Evolutionary conservation across 35 echinoderm and acorn worm species (phyloP).

Genomic region (Apostichopus parvimensis): DNA sequence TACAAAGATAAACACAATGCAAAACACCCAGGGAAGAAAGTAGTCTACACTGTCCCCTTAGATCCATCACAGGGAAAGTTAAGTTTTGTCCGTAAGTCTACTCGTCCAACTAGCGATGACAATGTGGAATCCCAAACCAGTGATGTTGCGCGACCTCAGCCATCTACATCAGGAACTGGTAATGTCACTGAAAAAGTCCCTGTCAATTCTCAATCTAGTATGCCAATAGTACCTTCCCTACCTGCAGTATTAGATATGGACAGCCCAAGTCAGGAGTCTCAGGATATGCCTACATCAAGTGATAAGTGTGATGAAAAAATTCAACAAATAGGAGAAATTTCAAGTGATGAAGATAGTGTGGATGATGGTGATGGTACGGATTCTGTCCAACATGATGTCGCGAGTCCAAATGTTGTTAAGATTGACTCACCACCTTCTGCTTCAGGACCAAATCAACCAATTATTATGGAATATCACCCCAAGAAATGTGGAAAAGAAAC

Average conservation of each 20-base stretch:
- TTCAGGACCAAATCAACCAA: slow-evolving; percentile 41
- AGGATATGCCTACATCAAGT: neutral
- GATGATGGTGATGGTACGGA: neutral
- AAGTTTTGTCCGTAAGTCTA: slow-evolving; percentile 28
- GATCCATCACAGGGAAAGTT: slow-evolving; percentile 34
- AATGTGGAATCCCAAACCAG: slow-evolving; percentile 9
- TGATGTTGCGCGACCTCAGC: neutral
- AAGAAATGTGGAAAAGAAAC: slow-evolving; percentile 11
- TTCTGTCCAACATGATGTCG: slow-evolving; percentile 25
- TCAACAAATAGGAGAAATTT: neutral
- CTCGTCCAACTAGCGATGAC: slow-evolving; percentile 40
- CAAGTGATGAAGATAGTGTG: slow-evolving; percentile 14
- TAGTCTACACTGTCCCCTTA: slow-evolving; percentile 34
- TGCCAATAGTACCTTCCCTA: slow-evolving; percentile 7
- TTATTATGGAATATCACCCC: neutral
- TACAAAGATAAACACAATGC: slow-evolving; percentile 43
- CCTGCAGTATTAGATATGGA: neutral
- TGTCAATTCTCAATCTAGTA: slow-evolving; percentile 20
- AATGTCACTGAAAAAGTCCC: neutral
- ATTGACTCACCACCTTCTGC: neutral
- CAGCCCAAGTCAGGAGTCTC: neutral
- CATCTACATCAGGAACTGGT: slow-evolving; percentile 8
- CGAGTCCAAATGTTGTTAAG: slow-evolving; percentile 20
- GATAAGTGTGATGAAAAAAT: slow-evolving; percentile 18
- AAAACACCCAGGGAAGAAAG: slow-evolving; percentile 32